A percentile compares a stretch with the other conserved stretches of the same genome.
Evolutionary conservation across 2,797 vertebrate genomes (phyloP).

Genomic region (Lagodon rhomboides): DNA sequence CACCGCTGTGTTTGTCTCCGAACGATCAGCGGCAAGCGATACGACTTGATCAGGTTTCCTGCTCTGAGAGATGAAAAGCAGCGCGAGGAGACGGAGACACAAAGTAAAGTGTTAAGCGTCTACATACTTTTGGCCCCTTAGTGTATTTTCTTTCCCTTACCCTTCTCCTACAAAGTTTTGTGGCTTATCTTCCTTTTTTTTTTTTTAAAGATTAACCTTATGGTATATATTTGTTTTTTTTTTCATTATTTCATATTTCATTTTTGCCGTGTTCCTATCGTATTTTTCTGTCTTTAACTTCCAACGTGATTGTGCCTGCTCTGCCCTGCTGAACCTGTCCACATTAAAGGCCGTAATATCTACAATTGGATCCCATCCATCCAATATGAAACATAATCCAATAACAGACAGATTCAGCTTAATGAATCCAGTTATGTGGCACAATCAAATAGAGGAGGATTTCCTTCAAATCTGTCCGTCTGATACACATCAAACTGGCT

Average conservation of each 20-base stretch:
- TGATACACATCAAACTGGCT: constrained; percentile 60
- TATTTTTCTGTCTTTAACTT: not conserved
- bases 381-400: constrained; percentile 77
- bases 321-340: constrained; percentile 58
- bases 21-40: constrained; percentile 36
- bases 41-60: constrained; percentile 62
- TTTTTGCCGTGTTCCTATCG: not conserved
- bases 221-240: not conserved
- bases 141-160: not conserved
- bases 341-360: constrained; percentile 69
- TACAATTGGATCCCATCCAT: constrained; percentile 76
- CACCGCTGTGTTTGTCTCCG: constrained; percentile 50
- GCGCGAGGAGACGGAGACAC: not conserved
- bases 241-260: not conserved
- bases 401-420: constrained; percentile 69
- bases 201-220: not conserved
- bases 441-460: constrained; percentile 75
- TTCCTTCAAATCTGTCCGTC: constrained; percentile 67
- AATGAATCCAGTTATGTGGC: constrained; percentile 77
- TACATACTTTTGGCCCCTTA: not conserved
- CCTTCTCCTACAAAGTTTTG: no score
- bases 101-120: not conserved
- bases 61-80: constrained; percentile 17
- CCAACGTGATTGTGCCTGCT: not conserved
- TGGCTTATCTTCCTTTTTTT: not conserved